These are phyloP conservation scores for Mimas tiliae DNA, from an alignment of 2,888 invertebrate genomes.

Conservation along the genomic window DNA sequence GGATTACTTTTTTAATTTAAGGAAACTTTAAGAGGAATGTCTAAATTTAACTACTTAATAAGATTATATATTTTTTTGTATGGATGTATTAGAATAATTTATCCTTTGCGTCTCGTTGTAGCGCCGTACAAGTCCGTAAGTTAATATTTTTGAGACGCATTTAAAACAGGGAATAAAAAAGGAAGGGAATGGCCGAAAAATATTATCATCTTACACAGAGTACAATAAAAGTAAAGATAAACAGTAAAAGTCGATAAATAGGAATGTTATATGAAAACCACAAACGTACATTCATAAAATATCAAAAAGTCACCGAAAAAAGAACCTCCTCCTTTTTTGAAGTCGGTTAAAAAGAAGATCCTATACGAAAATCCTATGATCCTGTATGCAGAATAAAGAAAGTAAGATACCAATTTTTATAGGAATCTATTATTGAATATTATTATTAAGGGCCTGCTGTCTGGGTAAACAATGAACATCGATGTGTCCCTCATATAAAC, in stretches of 20 bases:
- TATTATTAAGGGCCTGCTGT: slow-evolving; percentile 6
- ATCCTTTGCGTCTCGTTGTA: background rate
- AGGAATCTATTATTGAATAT: slow-evolving; percentile 9
- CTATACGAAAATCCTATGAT: background rate
- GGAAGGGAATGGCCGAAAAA: too few species aligned
- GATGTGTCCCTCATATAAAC: slow-evolving; percentile 15
- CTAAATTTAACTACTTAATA: background rate
- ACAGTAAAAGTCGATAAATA: too few species aligned
- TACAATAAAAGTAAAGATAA: too few species aligned
- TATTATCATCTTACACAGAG: too few species aligned
- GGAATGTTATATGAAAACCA: too few species aligned
- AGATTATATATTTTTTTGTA: background rate
- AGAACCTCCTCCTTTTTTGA: too few species aligned
- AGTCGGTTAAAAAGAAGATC: background rate
- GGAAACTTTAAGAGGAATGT: background rate
- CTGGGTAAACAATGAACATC: slow-evolving; percentile 4
- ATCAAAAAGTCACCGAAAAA: too few species aligned
- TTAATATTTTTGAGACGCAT: too few species aligned
- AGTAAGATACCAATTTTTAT: slow-evolving; percentile 21
- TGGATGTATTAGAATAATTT: background rate
- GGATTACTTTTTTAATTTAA: slow-evolving; percentile 10
- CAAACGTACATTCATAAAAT: background rate
- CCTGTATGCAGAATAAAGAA: slow-evolving; percentile 21
- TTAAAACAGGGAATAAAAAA: too few species aligned
- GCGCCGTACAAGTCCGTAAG: background rate